Percentiles rank a stretch among this genome's conserved stretches.
phyloP scores from a whole-genome alignment of 2,797 vertebrate species.

The Coregonus ussuriensis region DNA sequence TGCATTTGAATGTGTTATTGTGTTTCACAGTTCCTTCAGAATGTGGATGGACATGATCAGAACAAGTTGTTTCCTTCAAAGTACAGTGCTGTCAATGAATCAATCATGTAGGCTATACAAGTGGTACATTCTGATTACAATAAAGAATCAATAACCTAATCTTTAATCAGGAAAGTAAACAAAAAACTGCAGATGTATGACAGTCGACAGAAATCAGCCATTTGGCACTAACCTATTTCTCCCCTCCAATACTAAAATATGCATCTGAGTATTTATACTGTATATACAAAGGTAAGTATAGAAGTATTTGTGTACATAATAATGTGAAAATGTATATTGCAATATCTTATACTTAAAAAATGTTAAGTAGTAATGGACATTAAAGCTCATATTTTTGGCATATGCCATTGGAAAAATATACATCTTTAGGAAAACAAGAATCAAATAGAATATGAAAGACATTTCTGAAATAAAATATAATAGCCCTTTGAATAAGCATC shows the following conservation, averaged over 20 bases:
- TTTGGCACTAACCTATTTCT: constrained; percentile 10
- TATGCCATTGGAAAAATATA: constrained; percentile 20
- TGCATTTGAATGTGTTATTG: constrained; percentile 4
- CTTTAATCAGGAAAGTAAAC: not conserved
- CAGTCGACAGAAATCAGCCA: constrained; percentile 2
- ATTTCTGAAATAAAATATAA: constrained; percentile 19
- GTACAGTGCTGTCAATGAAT: constrained; percentile 5
- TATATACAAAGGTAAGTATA: too few species aligned
- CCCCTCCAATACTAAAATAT: constrained; percentile 13
- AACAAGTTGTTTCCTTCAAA: not conserved
- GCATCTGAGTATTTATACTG: constrained; percentile 8
- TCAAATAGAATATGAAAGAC: constrained; percentile 1
- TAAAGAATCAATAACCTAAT: not conserved
- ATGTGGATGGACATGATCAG: constrained; percentile 5
- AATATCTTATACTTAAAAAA: not conserved
- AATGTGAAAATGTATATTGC: constrained; percentile 22
- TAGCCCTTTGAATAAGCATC: constrained; percentile 31
- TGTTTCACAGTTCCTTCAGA: constrained; percentile 11
- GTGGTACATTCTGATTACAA: constrained; percentile 1
- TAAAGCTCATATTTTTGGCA: constrained; percentile 35
- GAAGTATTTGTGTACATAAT: not conserved
- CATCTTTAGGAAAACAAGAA: constrained; percentile 8
- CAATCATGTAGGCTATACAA: not conserved
- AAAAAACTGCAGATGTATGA: constrained; percentile 36
- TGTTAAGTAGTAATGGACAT: constrained; percentile 10